phyloP scores from a whole-genome alignment of 2,113 vertebrate genomes.

The Pseudolaguvia tuberculata region DNA sequence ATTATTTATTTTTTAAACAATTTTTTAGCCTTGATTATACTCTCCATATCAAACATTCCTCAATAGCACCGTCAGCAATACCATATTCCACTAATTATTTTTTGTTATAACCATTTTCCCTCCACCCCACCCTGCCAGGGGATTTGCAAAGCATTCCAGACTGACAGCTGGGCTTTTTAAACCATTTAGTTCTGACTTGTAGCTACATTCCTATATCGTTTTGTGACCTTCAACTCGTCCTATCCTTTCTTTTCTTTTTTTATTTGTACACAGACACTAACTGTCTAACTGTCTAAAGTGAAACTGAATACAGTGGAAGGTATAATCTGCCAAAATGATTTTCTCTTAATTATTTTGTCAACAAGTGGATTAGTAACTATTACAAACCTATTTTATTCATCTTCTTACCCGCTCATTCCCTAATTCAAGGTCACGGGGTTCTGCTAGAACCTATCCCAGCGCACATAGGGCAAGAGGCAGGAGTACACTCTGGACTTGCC shows the following conservation, averaged over 20 bases:
- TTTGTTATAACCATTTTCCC: neutral
- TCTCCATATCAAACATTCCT: neutral
- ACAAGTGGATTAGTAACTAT: no score
- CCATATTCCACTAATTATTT: neutral
- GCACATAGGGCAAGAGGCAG: no score
- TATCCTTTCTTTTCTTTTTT: neutral
- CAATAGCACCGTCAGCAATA: neutral
- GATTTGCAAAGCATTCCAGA: conserved; percentile 12
- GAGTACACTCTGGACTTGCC: no score
- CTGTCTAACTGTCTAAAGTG: neutral
- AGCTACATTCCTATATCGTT: conserved; percentile 12
- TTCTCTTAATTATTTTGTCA: no score
- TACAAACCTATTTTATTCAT: no score
- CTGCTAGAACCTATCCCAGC: no score
- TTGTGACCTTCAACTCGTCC: neutral
- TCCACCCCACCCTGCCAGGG: neutral
- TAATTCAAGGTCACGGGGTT: no score
- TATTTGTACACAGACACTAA: neutral
- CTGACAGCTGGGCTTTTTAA: neutral
- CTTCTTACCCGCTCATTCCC: no score
- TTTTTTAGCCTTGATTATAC: neutral
- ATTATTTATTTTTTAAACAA: neutral
- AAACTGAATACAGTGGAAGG: no score
- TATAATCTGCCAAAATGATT: no score
- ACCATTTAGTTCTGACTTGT: conserved; percentile 16